Evolutionary conservation across 2,113 vertebrate species (phyloP).

Genomic region (Cyphomyrus plagiostoma): DNA sequence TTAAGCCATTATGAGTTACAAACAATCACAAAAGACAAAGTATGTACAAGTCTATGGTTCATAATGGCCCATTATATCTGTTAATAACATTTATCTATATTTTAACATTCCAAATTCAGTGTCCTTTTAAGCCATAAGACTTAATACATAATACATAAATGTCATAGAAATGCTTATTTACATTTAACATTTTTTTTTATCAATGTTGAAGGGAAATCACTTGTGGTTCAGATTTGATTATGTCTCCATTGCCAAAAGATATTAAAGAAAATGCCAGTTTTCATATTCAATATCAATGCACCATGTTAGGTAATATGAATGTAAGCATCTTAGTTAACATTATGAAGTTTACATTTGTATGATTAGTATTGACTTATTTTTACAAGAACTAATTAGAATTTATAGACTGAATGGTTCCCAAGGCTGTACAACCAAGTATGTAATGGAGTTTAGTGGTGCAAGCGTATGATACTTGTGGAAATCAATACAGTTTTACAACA

Average conservation of each 20-base stretch:
- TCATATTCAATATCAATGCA: neutral
- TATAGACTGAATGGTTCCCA: neutral
- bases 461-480: neutral
- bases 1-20: neutral
- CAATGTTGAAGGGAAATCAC: neutral
- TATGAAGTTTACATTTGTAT: neutral
- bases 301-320: neutral
- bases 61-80: neutral
- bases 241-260: neutral
- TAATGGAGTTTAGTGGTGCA: neutral
- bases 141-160: neutral
- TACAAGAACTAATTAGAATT: neutral
- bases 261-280: neutral
- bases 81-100: neutral
- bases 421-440: neutral
- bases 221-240: neutral
- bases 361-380: neutral
- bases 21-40: slow-evolving; percentile 6
- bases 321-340: neutral
- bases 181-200: neutral
- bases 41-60: neutral
- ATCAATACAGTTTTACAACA: neutral
- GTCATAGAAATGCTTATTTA: neutral
- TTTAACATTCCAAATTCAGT: neutral
- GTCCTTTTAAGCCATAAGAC: neutral